Percentiles rank a stretch among this genome's conserved stretches.
Evolutionary conservation across 2,797 vertebrate genomes (phyloP).

Genomic region (Antrozous pallidus): DNA sequence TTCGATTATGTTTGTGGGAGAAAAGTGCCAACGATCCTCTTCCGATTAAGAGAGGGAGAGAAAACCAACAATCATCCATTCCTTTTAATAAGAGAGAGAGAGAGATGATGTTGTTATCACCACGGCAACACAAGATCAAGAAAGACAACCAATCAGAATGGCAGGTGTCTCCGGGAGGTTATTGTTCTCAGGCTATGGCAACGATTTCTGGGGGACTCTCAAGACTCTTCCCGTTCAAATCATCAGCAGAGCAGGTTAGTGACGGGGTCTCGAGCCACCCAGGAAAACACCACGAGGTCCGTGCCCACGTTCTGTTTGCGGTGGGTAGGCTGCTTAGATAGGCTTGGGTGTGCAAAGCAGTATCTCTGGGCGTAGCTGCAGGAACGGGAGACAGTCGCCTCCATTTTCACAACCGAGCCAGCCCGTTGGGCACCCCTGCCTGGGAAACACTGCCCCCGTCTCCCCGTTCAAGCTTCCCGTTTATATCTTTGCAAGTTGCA

Average conservation of each 20-base stretch:
- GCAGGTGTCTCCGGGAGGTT: not conserved
- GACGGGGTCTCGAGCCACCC: not conserved
- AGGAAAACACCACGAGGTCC: not conserved
- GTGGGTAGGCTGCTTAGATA: not conserved
- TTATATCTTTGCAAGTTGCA: not conserved
- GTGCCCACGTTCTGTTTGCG: not conserved
- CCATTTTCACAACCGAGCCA: not conserved
- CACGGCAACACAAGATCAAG: conserved; percentile 47
- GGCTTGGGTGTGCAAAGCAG: not conserved
- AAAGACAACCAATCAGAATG: conserved; percentile 1
- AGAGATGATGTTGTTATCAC: not conserved
- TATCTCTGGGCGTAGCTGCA: not conserved
- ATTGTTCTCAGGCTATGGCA: conserved; percentile 31
- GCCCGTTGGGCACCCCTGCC: too few species aligned
- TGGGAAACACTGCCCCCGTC: not conserved
- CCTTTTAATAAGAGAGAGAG: not conserved
- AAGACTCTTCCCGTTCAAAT: not conserved
- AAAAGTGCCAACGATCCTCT: not conserved
- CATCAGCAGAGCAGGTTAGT: not conserved
- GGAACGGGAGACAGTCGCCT: not conserved
- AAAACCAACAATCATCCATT: not conserved
- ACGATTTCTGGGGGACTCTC: conserved; percentile 10
- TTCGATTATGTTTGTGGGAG: not conserved
- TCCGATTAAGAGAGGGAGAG: not conserved
- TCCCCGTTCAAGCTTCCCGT: not conserved